These are phyloP conservation scores for Blastomussa wellsi DNA, from an alignment of 92 coral and sea anemone species.

Conservation along the genomic window DNA sequence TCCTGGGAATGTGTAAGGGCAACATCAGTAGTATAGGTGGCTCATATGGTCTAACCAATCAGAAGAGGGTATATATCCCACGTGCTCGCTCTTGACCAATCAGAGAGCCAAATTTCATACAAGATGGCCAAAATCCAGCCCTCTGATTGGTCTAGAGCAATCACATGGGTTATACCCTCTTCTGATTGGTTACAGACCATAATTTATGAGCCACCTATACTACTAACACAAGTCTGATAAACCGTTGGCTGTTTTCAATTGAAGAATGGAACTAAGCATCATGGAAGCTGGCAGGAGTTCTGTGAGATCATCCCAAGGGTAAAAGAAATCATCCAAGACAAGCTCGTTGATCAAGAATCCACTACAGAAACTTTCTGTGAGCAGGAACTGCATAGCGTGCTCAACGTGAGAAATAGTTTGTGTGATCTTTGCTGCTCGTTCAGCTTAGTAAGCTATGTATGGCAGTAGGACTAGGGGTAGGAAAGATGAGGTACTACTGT, in stretches of 20 bases:
- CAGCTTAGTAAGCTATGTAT: background rate
- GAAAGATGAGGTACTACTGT: background rate
- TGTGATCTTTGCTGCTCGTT: no score
- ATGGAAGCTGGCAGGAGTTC: conserved; percentile 62
- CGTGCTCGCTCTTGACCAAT: no score
- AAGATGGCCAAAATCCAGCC: no score
- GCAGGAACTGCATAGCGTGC: background rate
- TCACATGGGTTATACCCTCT: no score
- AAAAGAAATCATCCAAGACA: background rate
- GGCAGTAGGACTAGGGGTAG: background rate
- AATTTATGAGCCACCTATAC: no score
- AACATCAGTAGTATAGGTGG: no score
- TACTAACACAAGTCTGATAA: background rate
- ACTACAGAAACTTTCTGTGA: background rate
- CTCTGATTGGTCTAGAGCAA: no score
- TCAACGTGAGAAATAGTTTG: background rate
- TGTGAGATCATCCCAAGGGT: conserved; percentile 71
- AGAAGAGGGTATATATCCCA: no score
- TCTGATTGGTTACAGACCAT: no score
- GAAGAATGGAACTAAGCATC: conserved; percentile 61
- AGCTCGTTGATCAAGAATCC: background rate
- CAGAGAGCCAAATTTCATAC: no score
- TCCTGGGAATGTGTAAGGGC: no score
- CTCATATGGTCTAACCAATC: no score
- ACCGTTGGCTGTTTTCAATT: background rate